These are phyloP conservation scores for Coremacera marginata DNA, from an alignment of 2,888 invertebrate species.

Conservation along the genomic window DNA sequence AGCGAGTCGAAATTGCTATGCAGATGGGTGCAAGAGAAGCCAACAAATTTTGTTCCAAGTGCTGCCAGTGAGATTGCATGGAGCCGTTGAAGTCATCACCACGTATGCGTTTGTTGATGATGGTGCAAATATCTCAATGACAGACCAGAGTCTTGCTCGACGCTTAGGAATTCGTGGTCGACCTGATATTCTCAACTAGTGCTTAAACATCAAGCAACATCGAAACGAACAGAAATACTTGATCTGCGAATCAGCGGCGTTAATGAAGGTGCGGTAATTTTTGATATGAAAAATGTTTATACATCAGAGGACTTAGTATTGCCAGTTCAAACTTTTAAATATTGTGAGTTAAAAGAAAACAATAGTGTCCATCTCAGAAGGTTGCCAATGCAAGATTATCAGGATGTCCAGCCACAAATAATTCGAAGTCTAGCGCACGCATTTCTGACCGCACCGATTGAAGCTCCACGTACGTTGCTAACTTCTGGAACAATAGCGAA, in stretches of 20 bases:
- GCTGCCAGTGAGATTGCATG: background rate
- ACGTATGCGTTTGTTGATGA: slow-evolving; percentile 9
- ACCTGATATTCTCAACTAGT: background rate
- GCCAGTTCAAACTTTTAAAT: background rate
- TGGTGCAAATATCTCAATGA: background rate
- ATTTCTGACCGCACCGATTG: no score
- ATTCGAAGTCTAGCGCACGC: no score
- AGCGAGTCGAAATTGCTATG: no score
- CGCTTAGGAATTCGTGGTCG: background rate
- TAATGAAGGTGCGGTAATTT: background rate
- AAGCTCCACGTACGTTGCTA: no score
- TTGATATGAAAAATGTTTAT: background rate
- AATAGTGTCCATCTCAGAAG: background rate
- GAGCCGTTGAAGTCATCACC: background rate
- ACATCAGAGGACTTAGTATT: background rate
- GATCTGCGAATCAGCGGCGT: background rate
- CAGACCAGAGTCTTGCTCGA: background rate
- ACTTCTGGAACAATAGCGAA: no score
- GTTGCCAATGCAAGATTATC: background rate
- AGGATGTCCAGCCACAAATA: no score
- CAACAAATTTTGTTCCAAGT: background rate
- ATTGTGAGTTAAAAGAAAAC: background rate
- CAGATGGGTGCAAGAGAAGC: no score
- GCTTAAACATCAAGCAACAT: background rate
- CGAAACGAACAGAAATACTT: background rate